phyloP scores from a whole-genome alignment of 1,140 invertebrate genomes.

The Sinonovacula constricta region DNA sequence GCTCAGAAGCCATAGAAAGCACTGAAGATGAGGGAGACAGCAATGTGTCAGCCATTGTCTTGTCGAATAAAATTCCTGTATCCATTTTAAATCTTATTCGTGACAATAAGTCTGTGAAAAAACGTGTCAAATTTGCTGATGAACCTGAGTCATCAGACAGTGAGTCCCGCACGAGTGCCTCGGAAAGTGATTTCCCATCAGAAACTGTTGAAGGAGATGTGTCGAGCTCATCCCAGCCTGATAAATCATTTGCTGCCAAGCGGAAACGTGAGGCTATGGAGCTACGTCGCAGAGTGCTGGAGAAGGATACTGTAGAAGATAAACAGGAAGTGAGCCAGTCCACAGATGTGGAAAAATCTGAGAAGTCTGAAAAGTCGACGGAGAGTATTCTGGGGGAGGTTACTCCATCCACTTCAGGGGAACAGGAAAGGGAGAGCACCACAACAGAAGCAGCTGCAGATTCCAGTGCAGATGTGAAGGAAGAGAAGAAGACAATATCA shows the following conservation, averaged over 20 bases:
- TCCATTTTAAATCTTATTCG: slow-evolving; percentile 61
- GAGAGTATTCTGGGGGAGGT: too few species aligned
- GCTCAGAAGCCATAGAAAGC: slow-evolving; percentile 6
- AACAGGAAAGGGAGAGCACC: not conserved
- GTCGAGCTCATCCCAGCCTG: slow-evolving; percentile 39
- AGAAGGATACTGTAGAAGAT: slow-evolving; percentile 8
- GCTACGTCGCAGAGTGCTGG: slow-evolving; percentile 48
- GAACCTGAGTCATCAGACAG: slow-evolving; percentile 68
- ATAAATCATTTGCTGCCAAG: not conserved
- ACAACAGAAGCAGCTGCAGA: slow-evolving; percentile 25
- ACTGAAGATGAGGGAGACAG: slow-evolving; percentile 45
- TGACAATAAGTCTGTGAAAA: slow-evolving; percentile 62
- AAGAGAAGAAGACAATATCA: slow-evolving; percentile 28
- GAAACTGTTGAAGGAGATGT: slow-evolving; percentile 33
- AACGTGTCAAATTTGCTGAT: slow-evolving; percentile 72
- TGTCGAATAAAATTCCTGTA: slow-evolving; percentile 56
- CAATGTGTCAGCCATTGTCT: slow-evolving; percentile 24
- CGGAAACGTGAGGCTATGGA: slow-evolving; percentile 7
- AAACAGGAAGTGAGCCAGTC: slow-evolving; percentile 31
- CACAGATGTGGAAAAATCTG: slow-evolving; percentile 38
- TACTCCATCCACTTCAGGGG: not conserved
- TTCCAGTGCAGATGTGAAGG: slow-evolving; percentile 2
- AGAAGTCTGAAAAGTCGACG: slow-evolving; percentile 16
- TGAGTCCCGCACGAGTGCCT: slow-evolving; percentile 61
- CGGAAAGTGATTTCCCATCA: slow-evolving; percentile 49